Percentiles rank a stretch among this genome's conserved stretches.
phyloP scores from a whole-genome alignment of 2,888 invertebrate genomes.

The Hemaris fuciformis region DNA sequence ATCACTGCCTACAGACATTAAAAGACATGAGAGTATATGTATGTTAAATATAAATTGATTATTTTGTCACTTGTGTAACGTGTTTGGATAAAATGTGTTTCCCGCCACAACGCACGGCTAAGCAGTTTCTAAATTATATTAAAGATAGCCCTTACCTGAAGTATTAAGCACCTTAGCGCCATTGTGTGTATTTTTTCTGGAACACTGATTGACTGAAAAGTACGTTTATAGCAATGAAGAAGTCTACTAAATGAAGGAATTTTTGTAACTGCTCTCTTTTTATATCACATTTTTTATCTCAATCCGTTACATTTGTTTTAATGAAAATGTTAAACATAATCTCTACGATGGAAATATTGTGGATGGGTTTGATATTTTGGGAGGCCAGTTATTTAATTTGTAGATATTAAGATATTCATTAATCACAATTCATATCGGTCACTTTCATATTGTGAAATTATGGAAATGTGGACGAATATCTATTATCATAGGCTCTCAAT shows the following conservation, averaged over 20 bases:
- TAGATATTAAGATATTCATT: neutral
- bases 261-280: slow-evolving; percentile 42
- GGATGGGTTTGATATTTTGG: slow-evolving; percentile 28
- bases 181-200: slow-evolving; percentile 18
- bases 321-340: slow-evolving; percentile 52
- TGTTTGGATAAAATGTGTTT: neutral
- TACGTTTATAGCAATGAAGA: slow-evolving; percentile 4
- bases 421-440: no score
- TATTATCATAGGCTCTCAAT: no score
- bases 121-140: neutral
- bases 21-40: no score
- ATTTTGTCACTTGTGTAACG: neutral
- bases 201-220: neutral
- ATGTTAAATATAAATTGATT: no score
- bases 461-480: no score
- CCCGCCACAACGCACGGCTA: neutral
- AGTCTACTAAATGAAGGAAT: slow-evolving; percentile 39
- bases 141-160: slow-evolving; percentile 32
- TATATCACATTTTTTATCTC: slow-evolving; percentile 57
- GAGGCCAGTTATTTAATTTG: neutral
- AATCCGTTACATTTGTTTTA: slow-evolving; percentile 53
- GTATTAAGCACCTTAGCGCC: slow-evolving; percentile 27
- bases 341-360: slow-evolving; percentile 32
- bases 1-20: no score
- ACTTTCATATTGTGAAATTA: no score